phyloP scores from a whole-genome alignment of 2,888 invertebrate genomes.

The Clepsis dumicolana region DNA sequence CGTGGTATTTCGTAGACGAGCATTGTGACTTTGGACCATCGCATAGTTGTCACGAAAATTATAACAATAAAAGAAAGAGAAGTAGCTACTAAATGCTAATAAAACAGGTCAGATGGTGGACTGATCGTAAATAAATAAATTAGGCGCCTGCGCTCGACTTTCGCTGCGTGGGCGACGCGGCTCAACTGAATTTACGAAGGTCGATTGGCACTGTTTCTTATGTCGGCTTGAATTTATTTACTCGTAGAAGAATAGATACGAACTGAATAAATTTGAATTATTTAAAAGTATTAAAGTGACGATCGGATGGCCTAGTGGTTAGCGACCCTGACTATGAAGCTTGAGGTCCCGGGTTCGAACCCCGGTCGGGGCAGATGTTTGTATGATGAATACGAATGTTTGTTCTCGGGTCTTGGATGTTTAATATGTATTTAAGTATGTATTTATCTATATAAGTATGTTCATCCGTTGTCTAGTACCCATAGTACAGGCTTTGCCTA shows the following conservation, averaged over 20 bases:
- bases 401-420: too few species aligned
- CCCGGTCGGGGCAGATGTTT: too few species aligned
- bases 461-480: too few species aligned
- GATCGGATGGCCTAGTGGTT: too few species aligned
- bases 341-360: too few species aligned
- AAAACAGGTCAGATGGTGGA: constrained; percentile 25
- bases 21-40: neutral
- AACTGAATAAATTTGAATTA: neutral
- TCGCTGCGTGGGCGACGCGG: constrained; percentile 20
- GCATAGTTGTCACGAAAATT: neutral
- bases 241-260: neutral
- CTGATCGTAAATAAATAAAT: constrained; percentile 34
- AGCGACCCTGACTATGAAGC: too few species aligned
- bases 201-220: constrained; percentile 1
- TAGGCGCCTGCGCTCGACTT: constrained; percentile 14
- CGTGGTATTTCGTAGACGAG: neutral
- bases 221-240: neutral
- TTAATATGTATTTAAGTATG: too few species aligned
- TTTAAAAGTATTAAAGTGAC: too few species aligned
- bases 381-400: too few species aligned
- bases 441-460: too few species aligned
- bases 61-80: neutral
- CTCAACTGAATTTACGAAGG: constrained; percentile 15
- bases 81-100: constrained; percentile 6
- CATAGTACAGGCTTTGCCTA: too few species aligned